phyloP scores from a whole-genome alignment of 2,888 invertebrate genomes.

The Oxytorus armatus region DNA sequence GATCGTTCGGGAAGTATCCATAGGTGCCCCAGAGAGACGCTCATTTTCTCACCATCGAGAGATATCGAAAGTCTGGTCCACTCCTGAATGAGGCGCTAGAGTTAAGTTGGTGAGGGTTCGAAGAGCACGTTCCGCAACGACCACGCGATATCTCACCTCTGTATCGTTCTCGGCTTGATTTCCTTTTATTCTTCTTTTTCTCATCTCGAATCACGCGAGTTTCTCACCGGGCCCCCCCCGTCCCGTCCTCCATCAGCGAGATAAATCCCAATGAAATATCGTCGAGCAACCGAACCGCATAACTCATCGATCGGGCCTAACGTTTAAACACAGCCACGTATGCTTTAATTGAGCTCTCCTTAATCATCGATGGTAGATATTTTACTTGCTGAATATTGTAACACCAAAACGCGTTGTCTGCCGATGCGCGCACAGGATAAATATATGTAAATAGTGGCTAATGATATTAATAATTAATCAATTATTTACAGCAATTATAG shows the following conservation, averaged over 20 bases:
- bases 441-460: no score
- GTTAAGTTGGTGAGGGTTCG: constrained; percentile 10
- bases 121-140: constrained; percentile 29
- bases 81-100: constrained; percentile 4
- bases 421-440: not conserved
- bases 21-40: not conserved
- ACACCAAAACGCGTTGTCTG: not conserved
- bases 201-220: constrained; percentile 39
- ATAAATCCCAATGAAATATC: constrained; percentile 58
- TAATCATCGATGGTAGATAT: constrained; percentile 23
- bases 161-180: not conserved
- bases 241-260: constrained; percentile 21
- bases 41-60: constrained; percentile 16
- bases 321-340: constrained; percentile 46
- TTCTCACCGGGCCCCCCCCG: constrained; percentile 30
- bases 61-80: constrained; percentile 20
- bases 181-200: constrained; percentile 27
- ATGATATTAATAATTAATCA: not conserved
- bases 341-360: constrained; percentile 40
- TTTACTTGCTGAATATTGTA: constrained; percentile 2
- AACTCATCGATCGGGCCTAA: constrained; percentile 46
- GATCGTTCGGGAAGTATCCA: constrained; percentile 32
- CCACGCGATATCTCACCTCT: constrained; percentile 32
- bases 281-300: constrained; percentile 32
- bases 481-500: not conserved